Base-by-base conservation (phyloP, 2,888 invertebrate genomes). In the Lithodes maja region DNA sequence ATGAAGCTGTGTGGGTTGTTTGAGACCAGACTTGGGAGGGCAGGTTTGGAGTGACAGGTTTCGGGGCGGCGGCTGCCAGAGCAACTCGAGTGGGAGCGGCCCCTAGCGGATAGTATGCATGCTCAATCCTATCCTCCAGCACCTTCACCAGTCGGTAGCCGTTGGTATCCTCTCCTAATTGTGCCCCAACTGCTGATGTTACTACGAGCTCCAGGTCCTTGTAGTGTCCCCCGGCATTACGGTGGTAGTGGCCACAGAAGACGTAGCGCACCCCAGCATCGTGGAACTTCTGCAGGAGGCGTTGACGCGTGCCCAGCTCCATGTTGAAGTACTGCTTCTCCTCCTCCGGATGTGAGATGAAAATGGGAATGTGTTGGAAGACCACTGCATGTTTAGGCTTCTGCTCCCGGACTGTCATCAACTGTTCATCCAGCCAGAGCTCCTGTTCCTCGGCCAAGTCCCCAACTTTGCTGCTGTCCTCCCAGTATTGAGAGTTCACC, bases 211-310 rank as follows among this genome's bases (percentile, higher is more conserved):
- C 94, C 91, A 95, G 92, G 74, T 93, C 93, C 83, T 93, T 93
- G 91, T 94, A 94, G 55, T 92, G 92, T 12, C 94, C 94, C 3
- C 94, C 94, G 3, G 93, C 94, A 92, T 95, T 95, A 53, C 93
- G 93, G 92, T 95, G 95, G 90, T 94, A 94, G 92, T 95, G 95
- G 1, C 95, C 95, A 92, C 94, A 94, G 92, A 95, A 95, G 61
- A 95, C 93, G 83, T 93, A 93, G 7, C 93, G 92, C 15, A 95
- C 94, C 71, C 94, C 94, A 49, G 94, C 93, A 61, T 92, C 92
- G 87, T 93, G 89, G 49, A 94, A 92, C 92, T 94, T 94, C n/a
- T 94, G 93, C 69, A 95, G 92, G 93, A 94, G 92, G 81, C 92
- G 86, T n/a, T 92, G 90, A 15, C 94, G 92, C 1, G 93, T 71